Evolutionary conservation across 37 sponge, comb jelly and placozoan species (phyloP), one percentile per base, ranked within the genome.

Genomic region (Halichondria panicea): DNA sequence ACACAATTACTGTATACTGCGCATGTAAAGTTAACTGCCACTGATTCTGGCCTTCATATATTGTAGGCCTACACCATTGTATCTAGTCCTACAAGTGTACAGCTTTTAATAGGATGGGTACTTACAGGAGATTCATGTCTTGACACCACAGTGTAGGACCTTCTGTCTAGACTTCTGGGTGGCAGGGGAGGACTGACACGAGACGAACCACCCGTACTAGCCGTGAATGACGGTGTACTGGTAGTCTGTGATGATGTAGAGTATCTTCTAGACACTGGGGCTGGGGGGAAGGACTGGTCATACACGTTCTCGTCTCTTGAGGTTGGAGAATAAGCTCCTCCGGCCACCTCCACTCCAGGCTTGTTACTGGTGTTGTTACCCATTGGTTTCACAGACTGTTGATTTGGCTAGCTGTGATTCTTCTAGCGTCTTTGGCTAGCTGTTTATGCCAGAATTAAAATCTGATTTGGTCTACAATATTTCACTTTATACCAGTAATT

Each of bases 241-340:
- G 48, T 5, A n/a, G 28, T 5, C 38, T 21, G 15, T 9, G 50
- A 32, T 4, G 54, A 62, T n/a, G 35, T 68, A 13, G 80, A 33
- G 46, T 50, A 31, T 21, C 57, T 36, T 4, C 60, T 33, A 70
- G 67, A 28, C 6, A 53, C 40, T 18, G 63, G 81, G 13, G 64
- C 54, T 0, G 63, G 83, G 28, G 75, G 64, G 59, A 67, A 74
- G 21, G 52, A 63, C 3, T 48, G 55, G 13, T 74, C 83, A 59
- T 82, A 82, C 36, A 74, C 41, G 36, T 74, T 82, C 41, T 73
- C 82, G 39, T 82, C 74, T 43, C 73, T 43, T 0, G 83, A 45
- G 15, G 83, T 67, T 24, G 74, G 68, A n/a, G 68, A 55, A 19
- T 59, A 59, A 55, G 73, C 73, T 2, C 73, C 73, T 38, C 57